These are phyloP conservation scores for Orchesella cincta DNA, from an alignment of 1,140 invertebrate genomes.

Conservation along the genomic window DNA sequence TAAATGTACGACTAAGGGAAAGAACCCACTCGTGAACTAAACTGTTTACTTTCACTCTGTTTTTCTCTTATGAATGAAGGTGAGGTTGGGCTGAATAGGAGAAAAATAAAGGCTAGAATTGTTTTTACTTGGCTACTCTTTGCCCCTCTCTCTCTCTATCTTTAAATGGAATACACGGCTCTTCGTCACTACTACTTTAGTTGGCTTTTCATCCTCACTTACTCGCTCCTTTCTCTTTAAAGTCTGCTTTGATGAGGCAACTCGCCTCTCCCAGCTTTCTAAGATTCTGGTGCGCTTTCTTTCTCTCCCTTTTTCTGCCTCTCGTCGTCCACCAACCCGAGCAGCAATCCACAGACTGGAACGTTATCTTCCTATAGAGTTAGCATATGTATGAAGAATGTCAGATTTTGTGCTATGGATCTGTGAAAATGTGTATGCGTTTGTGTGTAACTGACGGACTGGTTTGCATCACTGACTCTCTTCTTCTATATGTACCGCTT, in stretches of 20 bases:
- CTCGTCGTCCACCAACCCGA: conserved; percentile 23
- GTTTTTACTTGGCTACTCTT: neutral
- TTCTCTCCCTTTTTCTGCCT: conserved; percentile 7
- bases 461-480: conserved; percentile 19
- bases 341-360: conserved; percentile 27
- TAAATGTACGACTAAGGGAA: too few relatives aligned
- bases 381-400: conserved; percentile 16
- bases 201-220: neutral
- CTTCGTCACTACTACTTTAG: too few relatives aligned
- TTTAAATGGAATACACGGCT: too few relatives aligned
- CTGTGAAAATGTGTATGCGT: conserved; percentile 4
- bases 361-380: conserved; percentile 2
- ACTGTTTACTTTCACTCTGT: neutral
- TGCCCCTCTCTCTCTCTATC: neutral
- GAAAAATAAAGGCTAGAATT: neutral
- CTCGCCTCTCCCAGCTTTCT: conserved; percentile 23
- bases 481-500: conserved; percentile 22
- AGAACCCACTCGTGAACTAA: too few relatives aligned
- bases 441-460: conserved; percentile 5
- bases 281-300: neutral
- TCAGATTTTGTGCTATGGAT: neutral
- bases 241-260: neutral
- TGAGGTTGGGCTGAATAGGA: neutral
- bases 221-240: neutral
- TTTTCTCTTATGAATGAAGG: neutral